Conservation (phyloP, 2,797 vertebrate species). For the Trematomus bernacchii region DNA sequence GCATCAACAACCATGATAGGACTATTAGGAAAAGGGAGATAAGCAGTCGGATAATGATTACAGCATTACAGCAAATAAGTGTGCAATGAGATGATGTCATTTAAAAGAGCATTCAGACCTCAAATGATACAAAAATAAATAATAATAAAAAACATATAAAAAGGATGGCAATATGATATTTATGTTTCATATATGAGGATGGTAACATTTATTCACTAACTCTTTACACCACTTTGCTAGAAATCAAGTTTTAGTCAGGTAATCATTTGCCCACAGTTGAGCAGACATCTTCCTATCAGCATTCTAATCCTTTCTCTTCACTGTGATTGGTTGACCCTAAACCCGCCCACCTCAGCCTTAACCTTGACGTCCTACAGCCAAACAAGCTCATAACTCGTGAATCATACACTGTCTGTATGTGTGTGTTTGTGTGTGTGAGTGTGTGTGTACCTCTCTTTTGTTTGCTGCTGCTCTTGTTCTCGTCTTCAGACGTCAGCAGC, state of each 20-base stretch:
- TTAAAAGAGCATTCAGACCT: no score
- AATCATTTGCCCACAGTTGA: not conserved
- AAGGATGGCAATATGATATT: no score
- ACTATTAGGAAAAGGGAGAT: no score
- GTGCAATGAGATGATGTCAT: no score
- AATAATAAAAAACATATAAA: no score
- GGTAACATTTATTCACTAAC: no score
- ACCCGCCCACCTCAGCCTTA: slow-evolving; percentile 10
- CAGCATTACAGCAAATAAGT: no score
- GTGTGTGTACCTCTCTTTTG: slow-evolving; percentile 37
- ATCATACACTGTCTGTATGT: slow-evolving; percentile 1
- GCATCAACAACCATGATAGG: no score
- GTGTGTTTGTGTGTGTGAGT: slow-evolving; percentile 8
- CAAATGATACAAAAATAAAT: no score
- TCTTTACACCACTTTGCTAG: no score
- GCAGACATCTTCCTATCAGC: not conserved
- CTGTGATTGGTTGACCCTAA: slow-evolving; percentile 8
- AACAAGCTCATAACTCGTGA: slow-evolving; percentile 1
- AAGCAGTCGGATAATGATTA: no score
- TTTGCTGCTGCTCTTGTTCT: slow-evolving; percentile 68
- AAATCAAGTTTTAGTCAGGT: not conserved
- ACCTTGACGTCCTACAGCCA: not conserved
- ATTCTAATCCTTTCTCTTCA: not conserved
- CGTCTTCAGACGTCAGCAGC: slow-evolving; percentile 84
- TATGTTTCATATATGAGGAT: no score